Conservation (phyloP, 2,113 vertebrate genomes). For the Loxodonta africana region DNA sequence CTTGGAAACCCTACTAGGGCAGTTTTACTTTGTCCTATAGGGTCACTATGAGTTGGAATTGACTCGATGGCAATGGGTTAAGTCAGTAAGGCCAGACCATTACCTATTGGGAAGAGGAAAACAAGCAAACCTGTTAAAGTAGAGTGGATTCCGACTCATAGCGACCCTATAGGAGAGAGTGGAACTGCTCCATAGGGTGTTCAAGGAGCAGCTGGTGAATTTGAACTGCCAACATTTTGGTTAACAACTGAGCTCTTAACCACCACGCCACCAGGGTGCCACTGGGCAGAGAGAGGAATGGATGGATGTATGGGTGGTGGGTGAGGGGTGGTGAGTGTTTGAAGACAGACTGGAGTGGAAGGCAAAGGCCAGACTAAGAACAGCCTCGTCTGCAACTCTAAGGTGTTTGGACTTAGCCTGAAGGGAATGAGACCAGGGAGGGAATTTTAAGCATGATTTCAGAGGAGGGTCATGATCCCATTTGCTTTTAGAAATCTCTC, state of each 20-base stretch:
- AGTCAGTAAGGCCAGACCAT: background rate
- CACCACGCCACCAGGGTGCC: too few species aligned
- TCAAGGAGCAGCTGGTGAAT: too few species aligned
- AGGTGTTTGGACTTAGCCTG: background rate
- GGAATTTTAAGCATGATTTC: background rate
- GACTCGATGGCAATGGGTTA: background rate
- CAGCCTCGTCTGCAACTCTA: background rate
- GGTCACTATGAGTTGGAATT: background rate
- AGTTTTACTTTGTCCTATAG: background rate
- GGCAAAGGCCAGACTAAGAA: background rate
- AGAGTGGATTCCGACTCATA: too few species aligned
- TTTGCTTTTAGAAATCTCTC: background rate
- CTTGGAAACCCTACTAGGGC: background rate
- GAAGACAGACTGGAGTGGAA: background rate
- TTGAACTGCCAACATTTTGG: too few species aligned
- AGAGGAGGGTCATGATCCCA: background rate
- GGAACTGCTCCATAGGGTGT: too few species aligned
- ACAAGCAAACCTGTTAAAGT: too few species aligned
- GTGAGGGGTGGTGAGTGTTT: background rate
- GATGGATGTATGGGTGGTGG: accelerated
- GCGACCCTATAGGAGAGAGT: too few species aligned
- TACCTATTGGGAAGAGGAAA: background rate
- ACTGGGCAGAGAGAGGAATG: background rate
- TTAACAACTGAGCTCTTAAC: too few species aligned
- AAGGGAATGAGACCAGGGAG: background rate